Percentiles rank a stretch among this genome's conserved stretches.
Conservation (phyloP, 2,113 vertebrate genomes). For the Antennarius striatus region DNA sequence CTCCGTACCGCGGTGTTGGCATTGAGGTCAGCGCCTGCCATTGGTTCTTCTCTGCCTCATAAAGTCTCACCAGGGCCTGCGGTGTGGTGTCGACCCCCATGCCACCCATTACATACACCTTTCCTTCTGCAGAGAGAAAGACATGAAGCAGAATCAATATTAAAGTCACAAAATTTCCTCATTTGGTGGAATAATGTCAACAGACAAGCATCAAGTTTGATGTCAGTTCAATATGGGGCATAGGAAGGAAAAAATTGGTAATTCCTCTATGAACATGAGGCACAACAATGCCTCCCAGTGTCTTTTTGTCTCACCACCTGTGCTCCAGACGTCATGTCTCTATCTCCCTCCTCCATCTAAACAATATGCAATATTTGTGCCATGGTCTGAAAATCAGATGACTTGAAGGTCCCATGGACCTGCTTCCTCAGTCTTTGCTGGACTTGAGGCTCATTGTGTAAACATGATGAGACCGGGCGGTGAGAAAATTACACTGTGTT, state of each 20-base stretch:
- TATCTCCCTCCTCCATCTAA: not conserved
- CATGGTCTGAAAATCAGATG: not conserved
- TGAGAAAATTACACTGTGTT: no score
- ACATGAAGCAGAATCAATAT: not conserved
- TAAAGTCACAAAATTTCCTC: no score
- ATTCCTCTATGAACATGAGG: conserved; percentile 3
- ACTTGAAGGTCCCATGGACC: no score
- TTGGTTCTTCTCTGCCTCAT: conserved; percentile 88
- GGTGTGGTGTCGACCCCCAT: conserved; percentile 93
- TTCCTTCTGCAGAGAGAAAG: conserved; percentile 82
- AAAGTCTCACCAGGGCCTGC: conserved; percentile 90
- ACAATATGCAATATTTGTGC: conserved; percentile 41
- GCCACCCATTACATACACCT: conserved; percentile 90
- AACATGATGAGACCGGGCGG: no score
- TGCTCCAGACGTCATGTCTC: not conserved
- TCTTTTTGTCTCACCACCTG: not conserved
- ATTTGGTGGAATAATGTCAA: not conserved
- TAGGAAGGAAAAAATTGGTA: conserved; percentile 2
- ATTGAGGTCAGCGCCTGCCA: conserved; percentile 91
- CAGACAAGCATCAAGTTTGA: not conserved
- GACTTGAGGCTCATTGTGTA: no score
- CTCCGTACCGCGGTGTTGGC: conserved; percentile 95
- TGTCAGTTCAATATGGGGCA: not conserved
- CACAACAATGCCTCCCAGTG: conserved; percentile 4
- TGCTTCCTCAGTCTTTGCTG: no score